Conservation (phyloP, 1,140 invertebrate genomes). For the Prorops nasuta region DNA sequence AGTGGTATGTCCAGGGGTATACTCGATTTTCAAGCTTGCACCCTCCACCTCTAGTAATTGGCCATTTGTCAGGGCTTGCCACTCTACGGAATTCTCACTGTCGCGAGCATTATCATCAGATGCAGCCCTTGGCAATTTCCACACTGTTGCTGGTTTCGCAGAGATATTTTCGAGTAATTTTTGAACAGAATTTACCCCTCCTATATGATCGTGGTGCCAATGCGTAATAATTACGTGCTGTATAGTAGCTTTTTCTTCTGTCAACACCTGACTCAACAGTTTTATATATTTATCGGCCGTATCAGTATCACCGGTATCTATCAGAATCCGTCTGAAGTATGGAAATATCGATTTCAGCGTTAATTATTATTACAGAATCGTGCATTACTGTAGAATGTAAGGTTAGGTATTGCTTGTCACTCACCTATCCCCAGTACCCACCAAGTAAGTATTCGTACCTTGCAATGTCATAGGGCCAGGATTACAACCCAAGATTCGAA, state of each 20-base stretch:
- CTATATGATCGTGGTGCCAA: conserved; percentile 96
- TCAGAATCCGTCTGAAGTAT: conserved; percentile 78
- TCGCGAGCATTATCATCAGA: conserved; percentile 51
- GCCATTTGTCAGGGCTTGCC: conserved; percentile 69
- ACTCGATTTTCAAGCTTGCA: conserved; percentile 77
- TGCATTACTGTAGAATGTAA: neutral
- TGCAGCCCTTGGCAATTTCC: conserved; percentile 69
- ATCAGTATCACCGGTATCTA: conserved; percentile 79
- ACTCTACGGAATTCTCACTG: conserved; percentile 49
- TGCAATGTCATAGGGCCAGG: conserved; percentile 92
- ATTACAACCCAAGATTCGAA: conserved; percentile 91
- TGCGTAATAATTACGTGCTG: conserved; percentile 89
- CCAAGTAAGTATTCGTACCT: conserved; percentile 94
- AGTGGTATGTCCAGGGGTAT: conserved; percentile 94
- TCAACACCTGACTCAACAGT: conserved; percentile 68
- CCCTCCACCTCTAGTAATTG: conserved; percentile 82
- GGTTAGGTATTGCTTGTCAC: conserved; percentile 8
- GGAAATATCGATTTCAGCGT: neutral
- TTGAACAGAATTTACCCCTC: conserved; percentile 77
- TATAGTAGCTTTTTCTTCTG: conserved; percentile 72
- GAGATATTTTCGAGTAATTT: conserved; percentile 37
- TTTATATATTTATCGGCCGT: conserved; percentile 75
- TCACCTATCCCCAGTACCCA: conserved; percentile 84
- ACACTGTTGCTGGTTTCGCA: conserved; percentile 55
- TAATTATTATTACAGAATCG: neutral